Percentiles rank a stretch among this genome's conserved stretches.
phyloP scores from a whole-genome alignment of 2,113 vertebrate species.

The Halcyon senegalensis region DNA sequence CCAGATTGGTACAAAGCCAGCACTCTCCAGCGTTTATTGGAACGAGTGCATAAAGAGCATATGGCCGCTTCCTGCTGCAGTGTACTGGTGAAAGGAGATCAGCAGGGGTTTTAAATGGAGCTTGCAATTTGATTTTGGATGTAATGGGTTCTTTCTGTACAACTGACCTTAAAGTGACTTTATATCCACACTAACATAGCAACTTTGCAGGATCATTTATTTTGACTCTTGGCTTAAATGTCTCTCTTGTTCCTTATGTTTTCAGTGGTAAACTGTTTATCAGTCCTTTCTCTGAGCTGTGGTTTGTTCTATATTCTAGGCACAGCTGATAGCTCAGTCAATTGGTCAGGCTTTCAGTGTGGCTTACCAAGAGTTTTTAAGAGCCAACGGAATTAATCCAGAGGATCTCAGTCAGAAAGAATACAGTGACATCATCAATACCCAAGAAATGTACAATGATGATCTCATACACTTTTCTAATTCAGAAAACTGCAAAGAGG shows the following conservation, averaged over 20 bases:
- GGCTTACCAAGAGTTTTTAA: constrained; percentile 97
- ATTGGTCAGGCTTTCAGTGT: constrained; percentile 99
- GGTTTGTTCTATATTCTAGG: constrained; percentile 72
- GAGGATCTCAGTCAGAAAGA: constrained; percentile 99
- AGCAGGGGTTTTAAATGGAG: neutral
- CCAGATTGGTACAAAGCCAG: neutral
- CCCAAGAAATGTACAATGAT: constrained; percentile 99
- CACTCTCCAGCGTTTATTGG: neutral
- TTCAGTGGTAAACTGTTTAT: neutral
- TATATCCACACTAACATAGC: neutral
- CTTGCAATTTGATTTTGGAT: neutral
- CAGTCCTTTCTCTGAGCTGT: neutral
- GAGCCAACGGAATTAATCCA: constrained; percentile 97
- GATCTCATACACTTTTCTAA: constrained; percentile 99
- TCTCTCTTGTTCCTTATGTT: neutral
- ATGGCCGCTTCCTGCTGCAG: constrained; percentile 13
- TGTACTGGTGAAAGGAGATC: neutral
- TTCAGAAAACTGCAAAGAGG: constrained; percentile 99
- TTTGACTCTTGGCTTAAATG: neutral
- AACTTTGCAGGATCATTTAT: neutral
- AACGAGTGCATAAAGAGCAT: neutral
- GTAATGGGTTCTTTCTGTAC: neutral
- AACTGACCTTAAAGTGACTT: neutral
- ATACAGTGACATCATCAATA: constrained; percentile 98
- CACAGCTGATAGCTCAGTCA: constrained; percentile 98